Evolutionary conservation across 2,797 vertebrate genomes (phyloP).

Genomic region (Dendrocincla fuliginosa): DNA sequence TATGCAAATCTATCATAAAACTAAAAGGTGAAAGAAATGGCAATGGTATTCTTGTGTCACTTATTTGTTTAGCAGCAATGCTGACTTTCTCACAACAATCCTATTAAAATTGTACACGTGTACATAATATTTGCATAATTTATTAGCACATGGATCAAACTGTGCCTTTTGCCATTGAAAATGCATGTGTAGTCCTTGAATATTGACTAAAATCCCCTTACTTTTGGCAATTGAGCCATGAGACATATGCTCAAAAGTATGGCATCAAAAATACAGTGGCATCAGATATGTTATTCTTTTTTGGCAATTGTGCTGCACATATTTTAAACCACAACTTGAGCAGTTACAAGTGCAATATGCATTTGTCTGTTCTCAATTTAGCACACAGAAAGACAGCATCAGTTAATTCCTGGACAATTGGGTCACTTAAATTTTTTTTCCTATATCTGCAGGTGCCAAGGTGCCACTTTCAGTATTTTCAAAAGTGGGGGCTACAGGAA

Average conservation of each 20-base stretch:
- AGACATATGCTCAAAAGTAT: slow-evolving; percentile 74
- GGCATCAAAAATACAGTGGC: slow-evolving; percentile 36
- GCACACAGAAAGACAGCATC: slow-evolving; percentile 5
- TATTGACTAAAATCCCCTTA: slow-evolving; percentile 71
- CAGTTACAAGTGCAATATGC: slow-evolving; percentile 62
- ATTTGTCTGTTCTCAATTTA: slow-evolving; percentile 33
- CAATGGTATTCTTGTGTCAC: slow-evolving; percentile 63
- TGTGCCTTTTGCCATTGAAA: slow-evolving; percentile 74
- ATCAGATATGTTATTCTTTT: slow-evolving; percentile 46
- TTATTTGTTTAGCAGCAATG: slow-evolving; percentile 58
- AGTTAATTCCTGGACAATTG: slow-evolving; percentile 3
- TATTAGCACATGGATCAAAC: slow-evolving; percentile 64
- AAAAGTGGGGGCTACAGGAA: background rate
- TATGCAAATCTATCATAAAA: slow-evolving; percentile 77
- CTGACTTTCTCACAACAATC: slow-evolving; percentile 64
- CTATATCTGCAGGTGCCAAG: background rate
- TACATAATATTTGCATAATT: slow-evolving; percentile 73
- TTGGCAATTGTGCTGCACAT: slow-evolving; percentile 54
- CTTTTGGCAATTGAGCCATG: slow-evolving; percentile 70
- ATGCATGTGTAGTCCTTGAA: slow-evolving; percentile 65
- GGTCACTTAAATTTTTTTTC: background rate
- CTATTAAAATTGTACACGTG: slow-evolving; percentile 65
- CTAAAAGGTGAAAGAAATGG: slow-evolving; percentile 77
- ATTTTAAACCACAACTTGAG: slow-evolving; percentile 62
- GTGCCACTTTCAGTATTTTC: background rate